Conservation (phyloP, 2,888 invertebrate species). For the Pandemis corylana region DNA sequence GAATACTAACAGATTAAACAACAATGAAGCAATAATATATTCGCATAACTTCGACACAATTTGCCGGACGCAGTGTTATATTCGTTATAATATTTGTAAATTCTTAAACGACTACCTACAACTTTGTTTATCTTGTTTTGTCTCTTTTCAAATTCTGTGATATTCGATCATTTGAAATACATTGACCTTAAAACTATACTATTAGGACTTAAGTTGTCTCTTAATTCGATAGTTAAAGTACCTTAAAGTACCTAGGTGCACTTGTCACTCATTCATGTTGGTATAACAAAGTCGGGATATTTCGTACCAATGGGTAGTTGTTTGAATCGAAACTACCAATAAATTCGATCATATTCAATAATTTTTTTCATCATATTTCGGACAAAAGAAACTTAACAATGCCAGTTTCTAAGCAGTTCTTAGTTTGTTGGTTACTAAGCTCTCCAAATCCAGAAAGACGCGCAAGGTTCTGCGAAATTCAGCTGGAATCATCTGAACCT, state of each 20-base stretch:
- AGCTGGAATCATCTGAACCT: conserved; percentile 12
- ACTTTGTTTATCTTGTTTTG: conserved; percentile 2
- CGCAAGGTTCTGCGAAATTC: not conserved
- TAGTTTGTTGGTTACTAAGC: not conserved
- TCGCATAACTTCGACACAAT: not conserved
- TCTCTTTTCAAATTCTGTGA: not conserved
- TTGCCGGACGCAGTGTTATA: conserved; percentile 25
- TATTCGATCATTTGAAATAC: not conserved
- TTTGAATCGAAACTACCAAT: not conserved
- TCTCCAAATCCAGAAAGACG: not conserved
- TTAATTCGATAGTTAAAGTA: not conserved
- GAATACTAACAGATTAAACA: not conserved
- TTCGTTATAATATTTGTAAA: conserved; percentile 29
- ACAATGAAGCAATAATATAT: not conserved
- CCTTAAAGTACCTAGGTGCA: not conserved
- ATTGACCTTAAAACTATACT: too few relatives aligned
- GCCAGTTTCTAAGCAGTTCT: too few relatives aligned
- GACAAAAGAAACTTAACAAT: too few relatives aligned
- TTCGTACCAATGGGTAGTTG: not conserved
- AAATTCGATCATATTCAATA: not conserved
- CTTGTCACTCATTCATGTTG: not conserved
- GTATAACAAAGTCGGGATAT: not conserved
- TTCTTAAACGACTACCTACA: not conserved
- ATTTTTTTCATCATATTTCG: too few relatives aligned
- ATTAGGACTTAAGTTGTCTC: too few relatives aligned